Evolutionary conservation across 2,113 vertebrate species (phyloP).

Genomic region (Gnathonemus longibarbis): DNA sequence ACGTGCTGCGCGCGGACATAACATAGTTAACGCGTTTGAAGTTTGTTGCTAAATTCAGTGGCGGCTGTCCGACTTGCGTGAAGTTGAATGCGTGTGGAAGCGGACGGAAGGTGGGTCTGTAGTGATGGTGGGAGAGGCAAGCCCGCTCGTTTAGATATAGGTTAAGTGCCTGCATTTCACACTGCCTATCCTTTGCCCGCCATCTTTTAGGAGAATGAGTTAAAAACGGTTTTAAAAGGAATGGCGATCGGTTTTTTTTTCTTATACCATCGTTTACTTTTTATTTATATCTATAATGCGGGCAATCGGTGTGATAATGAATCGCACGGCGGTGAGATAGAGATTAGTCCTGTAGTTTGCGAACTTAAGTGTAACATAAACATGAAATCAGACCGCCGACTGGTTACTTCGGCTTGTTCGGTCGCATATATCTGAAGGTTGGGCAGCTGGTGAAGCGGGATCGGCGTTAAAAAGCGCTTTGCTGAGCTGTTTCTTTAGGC

Average conservation of each 20-base stretch:
- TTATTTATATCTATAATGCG: neutral
- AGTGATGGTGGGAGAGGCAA: neutral
- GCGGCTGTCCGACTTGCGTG: neutral
- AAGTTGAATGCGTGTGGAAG: neutral
- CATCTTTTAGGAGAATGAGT: slow-evolving; percentile 58
- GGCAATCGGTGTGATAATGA: neutral
- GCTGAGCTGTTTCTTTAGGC: neutral
- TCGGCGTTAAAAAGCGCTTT: neutral
- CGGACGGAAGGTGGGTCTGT: neutral
- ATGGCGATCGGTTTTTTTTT: neutral
- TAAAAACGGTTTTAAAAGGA: neutral
- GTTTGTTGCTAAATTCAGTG: neutral
- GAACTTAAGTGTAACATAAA: neutral
- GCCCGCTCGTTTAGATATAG: slow-evolving; percentile 23
- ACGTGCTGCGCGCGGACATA: slow-evolving; percentile 39
- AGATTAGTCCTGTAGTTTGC: neutral
- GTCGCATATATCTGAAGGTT: neutral
- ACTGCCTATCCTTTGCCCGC: slow-evolving; percentile 53
- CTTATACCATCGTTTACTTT: neutral
- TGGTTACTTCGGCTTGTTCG: neutral
- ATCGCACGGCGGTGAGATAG: neutral
- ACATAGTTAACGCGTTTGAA: neutral
- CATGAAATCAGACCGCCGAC: neutral
- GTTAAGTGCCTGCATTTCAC: slow-evolving; percentile 22
- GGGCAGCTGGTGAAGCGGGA: neutral